phyloP scores from a whole-genome alignment of 92 coral and sea anemone species.

The Muricea muricata region DNA sequence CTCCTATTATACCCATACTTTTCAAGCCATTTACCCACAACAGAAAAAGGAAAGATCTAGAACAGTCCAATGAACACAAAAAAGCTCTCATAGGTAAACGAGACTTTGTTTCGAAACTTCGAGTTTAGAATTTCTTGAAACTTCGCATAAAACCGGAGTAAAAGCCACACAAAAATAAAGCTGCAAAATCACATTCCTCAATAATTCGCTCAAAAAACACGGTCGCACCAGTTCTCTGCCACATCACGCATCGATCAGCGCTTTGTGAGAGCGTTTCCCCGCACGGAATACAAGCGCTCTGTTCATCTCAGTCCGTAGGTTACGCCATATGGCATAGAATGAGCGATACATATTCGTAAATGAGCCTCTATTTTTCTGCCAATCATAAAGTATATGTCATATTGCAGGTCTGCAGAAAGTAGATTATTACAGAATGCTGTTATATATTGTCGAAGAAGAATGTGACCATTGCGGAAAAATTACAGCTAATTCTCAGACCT shows the following conservation, averaged over 20 bases:
- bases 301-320: too few species aligned
- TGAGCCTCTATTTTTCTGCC: too few species aligned
- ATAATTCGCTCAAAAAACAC: background rate
- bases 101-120: background rate
- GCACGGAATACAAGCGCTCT: background rate
- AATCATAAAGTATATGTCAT: too few species aligned
- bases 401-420: too few species aligned
- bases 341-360: too few species aligned
- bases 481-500: too few species aligned
- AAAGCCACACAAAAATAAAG: background rate
- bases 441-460: too few species aligned
- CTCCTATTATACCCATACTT: background rate
- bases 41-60: background rate
- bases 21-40: background rate
- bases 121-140: background rate
- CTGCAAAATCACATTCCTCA: background rate
- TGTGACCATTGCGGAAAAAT: too few species aligned
- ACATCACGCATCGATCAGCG: constrained; percentile 51
- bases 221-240: constrained; percentile 33
- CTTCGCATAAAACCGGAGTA: background rate
- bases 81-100: background rate
- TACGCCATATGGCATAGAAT: too few species aligned
- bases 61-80: background rate
- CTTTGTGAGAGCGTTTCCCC: constrained; percentile 12
- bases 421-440: too few species aligned